phyloP scores from a whole-genome alignment of 2,888 invertebrate genomes.

The Meliscaeva auricollis region DNA sequence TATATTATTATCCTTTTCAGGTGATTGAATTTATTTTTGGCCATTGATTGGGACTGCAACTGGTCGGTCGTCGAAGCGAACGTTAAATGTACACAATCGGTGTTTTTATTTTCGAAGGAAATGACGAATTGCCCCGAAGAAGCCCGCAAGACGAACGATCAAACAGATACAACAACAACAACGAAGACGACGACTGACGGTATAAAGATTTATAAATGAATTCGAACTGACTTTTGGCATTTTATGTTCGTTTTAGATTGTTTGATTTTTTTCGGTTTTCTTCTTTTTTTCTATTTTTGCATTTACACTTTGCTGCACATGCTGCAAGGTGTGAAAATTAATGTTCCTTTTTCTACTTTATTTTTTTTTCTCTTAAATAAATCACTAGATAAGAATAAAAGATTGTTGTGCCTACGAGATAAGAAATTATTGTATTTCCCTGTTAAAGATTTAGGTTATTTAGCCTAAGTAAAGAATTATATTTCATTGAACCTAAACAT shows the following conservation, averaged over 20 bases:
- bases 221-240: conserved; percentile 69
- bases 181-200: conserved; percentile 7
- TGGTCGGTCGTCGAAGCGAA: neutral
- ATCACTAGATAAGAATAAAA: conserved; percentile 64
- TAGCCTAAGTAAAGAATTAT: neutral
- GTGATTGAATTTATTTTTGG: conserved; percentile 72
- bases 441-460: conserved; percentile 25
- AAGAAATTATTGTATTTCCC: conserved; percentile 11
- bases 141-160: neutral
- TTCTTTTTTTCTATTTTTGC: conserved; percentile 50
- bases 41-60: conserved; percentile 55
- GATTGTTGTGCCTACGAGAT: neutral
- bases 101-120: conserved; percentile 51
- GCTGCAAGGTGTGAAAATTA: conserved; percentile 67
- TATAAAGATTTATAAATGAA: conserved; percentile 55
- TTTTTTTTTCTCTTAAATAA: conserved; percentile 38
- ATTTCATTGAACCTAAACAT: neutral
- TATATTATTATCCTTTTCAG: conserved; percentile 69
- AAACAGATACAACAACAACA: neutral
- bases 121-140: conserved; percentile 63
- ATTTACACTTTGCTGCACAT: conserved; percentile 49
- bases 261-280: conserved; percentile 8
- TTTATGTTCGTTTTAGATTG: conserved; percentile 38
- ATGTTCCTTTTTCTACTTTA: conserved; percentile 35
- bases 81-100: neutral